Percentiles rank a stretch among this genome's conserved stretches.
Evolutionary conservation across 2,113 vertebrate genomes (phyloP).

Genomic region (Phrynosoma platyrhinos): DNA sequence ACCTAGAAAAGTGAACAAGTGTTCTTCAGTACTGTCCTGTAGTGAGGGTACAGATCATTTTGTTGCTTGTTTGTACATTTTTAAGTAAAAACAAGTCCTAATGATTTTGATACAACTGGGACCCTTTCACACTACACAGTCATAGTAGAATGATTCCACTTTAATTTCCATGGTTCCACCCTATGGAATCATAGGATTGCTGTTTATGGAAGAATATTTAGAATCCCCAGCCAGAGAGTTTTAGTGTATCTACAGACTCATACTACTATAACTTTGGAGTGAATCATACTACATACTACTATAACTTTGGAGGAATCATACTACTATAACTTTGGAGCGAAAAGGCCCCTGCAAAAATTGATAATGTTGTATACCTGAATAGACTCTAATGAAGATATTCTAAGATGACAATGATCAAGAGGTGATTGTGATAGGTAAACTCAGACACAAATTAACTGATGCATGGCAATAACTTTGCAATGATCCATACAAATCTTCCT

Average conservation of each 20-base stretch:
- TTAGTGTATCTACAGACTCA: no score
- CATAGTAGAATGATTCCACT: no score
- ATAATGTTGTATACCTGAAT: not conserved
- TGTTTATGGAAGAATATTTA: no score
- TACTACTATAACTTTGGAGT: no score
- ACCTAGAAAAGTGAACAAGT: not conserved
- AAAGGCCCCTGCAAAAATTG: not conserved
- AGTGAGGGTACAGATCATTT: not conserved
- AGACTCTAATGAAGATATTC: not conserved
- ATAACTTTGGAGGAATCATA: no score
- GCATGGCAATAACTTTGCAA: constrained; percentile 10
- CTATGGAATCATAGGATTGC: no score
- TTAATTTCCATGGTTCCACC: no score
- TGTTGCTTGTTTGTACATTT: not conserved
- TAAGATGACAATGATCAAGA: not conserved
- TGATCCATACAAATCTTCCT: not conserved
- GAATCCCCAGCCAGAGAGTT: no score
- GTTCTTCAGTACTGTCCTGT: not conserved
- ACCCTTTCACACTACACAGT: no score
- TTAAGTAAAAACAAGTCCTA: not conserved
- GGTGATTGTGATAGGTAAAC: constrained; percentile 18
- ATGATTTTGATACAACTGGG: not conserved
- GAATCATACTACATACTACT: no score
- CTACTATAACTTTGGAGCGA: no score
- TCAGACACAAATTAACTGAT: not conserved